Base-by-base conservation (phyloP, 2,888 invertebrate genomes). In the Chrysolina haemoptera region DNA sequence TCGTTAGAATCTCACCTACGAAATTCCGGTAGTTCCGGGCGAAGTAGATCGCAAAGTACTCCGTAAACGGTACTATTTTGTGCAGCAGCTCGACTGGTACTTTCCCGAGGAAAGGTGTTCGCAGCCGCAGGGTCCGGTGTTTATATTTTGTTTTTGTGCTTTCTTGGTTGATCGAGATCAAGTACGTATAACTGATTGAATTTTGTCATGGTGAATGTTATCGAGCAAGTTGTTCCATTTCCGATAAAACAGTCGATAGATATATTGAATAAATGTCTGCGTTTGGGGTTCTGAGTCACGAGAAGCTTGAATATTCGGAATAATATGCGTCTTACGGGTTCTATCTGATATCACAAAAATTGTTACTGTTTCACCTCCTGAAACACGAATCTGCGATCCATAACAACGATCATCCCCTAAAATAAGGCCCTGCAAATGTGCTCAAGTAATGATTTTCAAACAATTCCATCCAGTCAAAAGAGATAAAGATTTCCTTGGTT, bases 41-140 rank as follows among this genome's bases (percentile, higher is more conserved):
- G 50, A 72, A 72, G 68, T 72, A 72, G 72, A 72, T 68, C 68
- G 67, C 67, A 35, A 46, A 14, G 62, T 46, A 62, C 69, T 48
- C 22, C 62, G 62, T 22, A n/a, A 72, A 68, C 67, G 66, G 71
- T 71, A 67, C 66, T 64, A 43, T 63, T 63, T 67, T 1, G 50
- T 62, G 62, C 55, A 41, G 59, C 50, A 50, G 68, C 68, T 59
- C 62, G 16, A 67, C 71, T 40, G 67, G 65, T 65, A 65, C 59
- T 46, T n/a, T 53, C 64, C 22, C 10, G 6, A 2, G n/a, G 59
- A 59, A 59, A 59, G 27, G 59, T 27, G 27, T 6, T 53, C 12
- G 27, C n/a, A 9, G n/a, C 27, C 27, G 20, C 22, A 27, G n/a
- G 27, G 12, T 53, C 20, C 27, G 27, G 22, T 6, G 46, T 46